phyloP scores from a whole-genome alignment of 2,888 invertebrate genomes.

The Calliphora vomitoria region DNA sequence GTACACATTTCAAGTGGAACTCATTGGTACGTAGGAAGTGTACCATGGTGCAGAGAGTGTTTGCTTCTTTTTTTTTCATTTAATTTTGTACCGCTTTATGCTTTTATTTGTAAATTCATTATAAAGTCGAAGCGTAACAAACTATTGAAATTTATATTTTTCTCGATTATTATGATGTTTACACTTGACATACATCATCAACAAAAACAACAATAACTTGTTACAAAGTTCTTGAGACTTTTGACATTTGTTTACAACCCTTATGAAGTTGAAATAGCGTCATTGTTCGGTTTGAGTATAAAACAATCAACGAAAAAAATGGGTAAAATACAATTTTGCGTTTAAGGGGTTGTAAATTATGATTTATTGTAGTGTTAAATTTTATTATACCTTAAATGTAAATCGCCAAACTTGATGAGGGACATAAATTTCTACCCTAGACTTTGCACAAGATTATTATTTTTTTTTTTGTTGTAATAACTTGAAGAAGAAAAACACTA shows the following conservation, averaged over 20 bases:
- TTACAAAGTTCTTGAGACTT: conserved; percentile 66
- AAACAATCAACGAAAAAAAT: conserved; percentile 15
- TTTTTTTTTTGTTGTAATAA: not conserved
- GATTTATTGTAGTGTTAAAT: conserved; percentile 58
- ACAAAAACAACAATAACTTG: conserved; percentile 55
- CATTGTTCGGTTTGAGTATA: not conserved
- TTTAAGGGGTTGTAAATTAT: conserved; percentile 59
- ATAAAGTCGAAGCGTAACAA: conserved; percentile 66
- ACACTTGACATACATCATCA: conserved; percentile 64
- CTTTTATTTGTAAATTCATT: conserved; percentile 63
- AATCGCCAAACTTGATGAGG: conserved; percentile 22
- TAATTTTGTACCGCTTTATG: conserved; percentile 65
- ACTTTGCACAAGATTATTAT: not conserved
- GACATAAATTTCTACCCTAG: conserved; percentile 30
- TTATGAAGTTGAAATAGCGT: conserved; percentile 12
- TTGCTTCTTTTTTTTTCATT: conserved; percentile 45
- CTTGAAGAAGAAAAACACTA: not conserved
- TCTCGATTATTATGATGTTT: conserved; percentile 58
- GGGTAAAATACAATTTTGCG: conserved; percentile 20
- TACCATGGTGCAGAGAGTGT: conserved; percentile 17
- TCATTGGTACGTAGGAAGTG: conserved; percentile 13
- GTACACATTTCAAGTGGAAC: conserved; percentile 54
- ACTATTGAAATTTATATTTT: conserved; percentile 61
- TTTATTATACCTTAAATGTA: conserved; percentile 39
- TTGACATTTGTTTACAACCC: conserved; percentile 67